Percentiles rank a stretch among this genome's conserved stretches.
Conservation (phyloP, 2,888 invertebrate genomes). For the Camptogramma bilineatum region DNA sequence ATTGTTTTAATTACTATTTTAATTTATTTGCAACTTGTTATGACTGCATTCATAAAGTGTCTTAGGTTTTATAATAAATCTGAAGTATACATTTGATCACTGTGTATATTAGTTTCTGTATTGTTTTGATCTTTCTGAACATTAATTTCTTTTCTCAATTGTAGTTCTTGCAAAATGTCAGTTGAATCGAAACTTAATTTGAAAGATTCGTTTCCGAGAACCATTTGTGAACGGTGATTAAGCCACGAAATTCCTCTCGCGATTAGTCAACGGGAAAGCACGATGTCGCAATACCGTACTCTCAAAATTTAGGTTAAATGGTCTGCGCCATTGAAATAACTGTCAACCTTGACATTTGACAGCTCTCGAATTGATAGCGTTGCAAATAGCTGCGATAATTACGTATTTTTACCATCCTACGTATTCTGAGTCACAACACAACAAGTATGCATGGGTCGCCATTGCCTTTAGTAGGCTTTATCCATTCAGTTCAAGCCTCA, state of each 20-base stretch:
- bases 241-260: slow-evolving; percentile 33
- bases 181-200: background rate
- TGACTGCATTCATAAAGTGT: background rate
- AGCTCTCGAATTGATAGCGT: slow-evolving; percentile 34
- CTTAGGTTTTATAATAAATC: too few relatives aligned
- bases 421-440: slow-evolving; percentile 61
- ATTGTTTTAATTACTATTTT: background rate
- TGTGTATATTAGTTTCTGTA: too few relatives aligned
- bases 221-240: slow-evolving; percentile 24
- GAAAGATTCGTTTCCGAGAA: background rate
- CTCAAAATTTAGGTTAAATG: slow-evolving; percentile 45
- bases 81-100: too few relatives aligned
- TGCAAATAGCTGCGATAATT: slow-evolving; percentile 52
- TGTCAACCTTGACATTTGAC: slow-evolving; percentile 51
- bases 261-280: slow-evolving; percentile 41
- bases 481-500: slow-evolving; percentile 79
- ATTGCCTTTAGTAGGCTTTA: slow-evolving; percentile 48
- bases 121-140: too few relatives aligned
- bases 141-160: too few relatives aligned
- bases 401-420: slow-evolving; percentile 63
- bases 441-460: slow-evolving; percentile 43
- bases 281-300: slow-evolving; percentile 33
- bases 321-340: slow-evolving; percentile 42
- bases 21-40: background rate
- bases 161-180: background rate